phyloP scores from a whole-genome alignment of 2,888 invertebrate species.

The Drosophila birchii region DNA sequence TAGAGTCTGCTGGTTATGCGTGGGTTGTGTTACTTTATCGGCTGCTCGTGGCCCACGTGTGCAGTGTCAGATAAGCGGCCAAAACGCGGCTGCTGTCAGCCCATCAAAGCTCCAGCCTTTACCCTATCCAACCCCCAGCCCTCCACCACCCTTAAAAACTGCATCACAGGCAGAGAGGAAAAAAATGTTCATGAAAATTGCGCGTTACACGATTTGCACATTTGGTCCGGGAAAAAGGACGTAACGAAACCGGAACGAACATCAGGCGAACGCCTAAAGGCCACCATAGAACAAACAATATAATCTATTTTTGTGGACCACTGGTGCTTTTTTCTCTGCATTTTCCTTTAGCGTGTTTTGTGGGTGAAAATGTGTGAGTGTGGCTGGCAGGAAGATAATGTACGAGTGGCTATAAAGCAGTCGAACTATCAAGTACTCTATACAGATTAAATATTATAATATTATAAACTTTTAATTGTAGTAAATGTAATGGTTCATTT shows the following conservation, averaged over 20 bases:
- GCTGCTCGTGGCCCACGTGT: conserved; percentile 37
- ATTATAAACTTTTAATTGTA: background rate
- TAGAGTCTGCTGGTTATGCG: background rate
- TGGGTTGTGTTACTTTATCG: conserved; percentile 57
- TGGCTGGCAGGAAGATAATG: conserved; percentile 42
- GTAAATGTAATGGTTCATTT: background rate
- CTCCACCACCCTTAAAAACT: conserved; percentile 4
- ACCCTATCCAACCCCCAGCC: conserved; percentile 11
- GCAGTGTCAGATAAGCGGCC: conserved; percentile 70
- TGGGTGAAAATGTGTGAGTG: conserved; percentile 13
- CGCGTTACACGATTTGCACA: conserved; percentile 69
- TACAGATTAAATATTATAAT: too few relatives aligned
- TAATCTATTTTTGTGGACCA: conserved; percentile 70
- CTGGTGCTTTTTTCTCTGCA: conserved; percentile 42
- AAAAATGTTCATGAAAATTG: conserved; percentile 42
- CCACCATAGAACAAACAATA: conserved; percentile 71
- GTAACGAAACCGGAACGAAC: conserved; percentile 11
- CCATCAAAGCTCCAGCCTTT: conserved; percentile 17
- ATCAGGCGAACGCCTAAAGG: conserved; percentile 70
- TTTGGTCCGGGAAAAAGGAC: conserved; percentile 39
- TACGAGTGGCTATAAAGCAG: conserved; percentile 7
- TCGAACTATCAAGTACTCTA: conserved; percentile 4
- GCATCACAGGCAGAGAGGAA: conserved; percentile 22
- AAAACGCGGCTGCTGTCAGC: conserved; percentile 63
- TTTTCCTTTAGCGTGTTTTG: conserved; percentile 39